Conservation (phyloP, 2,113 vertebrate genomes). For the Amblyornis subalaris region DNA sequence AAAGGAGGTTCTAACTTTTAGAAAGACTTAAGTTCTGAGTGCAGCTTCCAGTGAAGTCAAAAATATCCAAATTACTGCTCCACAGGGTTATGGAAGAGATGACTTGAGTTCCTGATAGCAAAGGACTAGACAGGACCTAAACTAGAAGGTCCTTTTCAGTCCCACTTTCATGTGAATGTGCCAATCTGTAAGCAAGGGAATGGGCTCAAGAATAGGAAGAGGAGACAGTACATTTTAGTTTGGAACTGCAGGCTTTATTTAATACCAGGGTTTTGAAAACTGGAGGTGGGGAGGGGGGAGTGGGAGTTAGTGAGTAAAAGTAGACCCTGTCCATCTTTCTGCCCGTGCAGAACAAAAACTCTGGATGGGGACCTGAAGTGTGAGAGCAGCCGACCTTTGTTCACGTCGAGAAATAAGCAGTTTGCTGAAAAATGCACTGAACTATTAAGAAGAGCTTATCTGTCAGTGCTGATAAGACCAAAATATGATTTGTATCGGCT, state of each 20-base stretch:
- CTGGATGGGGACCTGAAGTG: neutral
- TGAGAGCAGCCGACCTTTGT: neutral
- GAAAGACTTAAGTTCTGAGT: neutral
- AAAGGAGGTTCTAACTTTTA: neutral
- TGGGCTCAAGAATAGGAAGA: neutral
- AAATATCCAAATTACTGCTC: neutral
- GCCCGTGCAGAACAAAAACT: neutral
- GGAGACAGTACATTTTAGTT: neutral
- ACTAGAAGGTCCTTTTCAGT: neutral
- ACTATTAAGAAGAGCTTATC: slow-evolving; percentile 1
- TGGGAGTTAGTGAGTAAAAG: neutral
- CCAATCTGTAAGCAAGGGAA: neutral
- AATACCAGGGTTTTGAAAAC: neutral
- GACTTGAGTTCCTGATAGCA: neutral
- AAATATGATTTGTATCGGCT: neutral
- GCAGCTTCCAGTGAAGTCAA: neutral
- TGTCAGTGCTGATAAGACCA: neutral
- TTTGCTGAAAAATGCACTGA: neutral
- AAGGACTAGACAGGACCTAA: neutral
- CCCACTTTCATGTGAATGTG: neutral
- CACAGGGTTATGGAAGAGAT: neutral
- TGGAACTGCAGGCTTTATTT: neutral
- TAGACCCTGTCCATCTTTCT: neutral
- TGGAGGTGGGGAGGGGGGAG: neutral
- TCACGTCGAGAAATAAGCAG: neutral